phyloP scores from a whole-genome alignment of 2,888 invertebrate species.

The Hybos culiciformis region DNA sequence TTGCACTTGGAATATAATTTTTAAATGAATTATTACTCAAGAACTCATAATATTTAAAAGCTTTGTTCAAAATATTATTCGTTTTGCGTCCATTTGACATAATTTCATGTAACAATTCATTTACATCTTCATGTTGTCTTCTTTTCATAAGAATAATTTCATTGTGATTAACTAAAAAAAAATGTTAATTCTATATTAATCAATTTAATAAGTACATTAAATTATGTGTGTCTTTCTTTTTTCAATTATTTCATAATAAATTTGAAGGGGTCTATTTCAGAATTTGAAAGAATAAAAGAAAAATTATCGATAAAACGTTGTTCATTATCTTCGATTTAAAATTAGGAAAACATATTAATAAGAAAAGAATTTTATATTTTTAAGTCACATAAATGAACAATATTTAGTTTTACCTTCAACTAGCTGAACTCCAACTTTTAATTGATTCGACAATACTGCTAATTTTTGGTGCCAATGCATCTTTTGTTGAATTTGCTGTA shows the following conservation, averaged over 20 bases:
- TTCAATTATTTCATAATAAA: too few relatives aligned
- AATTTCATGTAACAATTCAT: conserved; percentile 28
- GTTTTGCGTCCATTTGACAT: conserved; percentile 22
- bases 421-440: conserved; percentile 28
- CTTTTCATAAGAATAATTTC: conserved; percentile 20
- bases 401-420: conserved; percentile 24
- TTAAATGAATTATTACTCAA: conserved; percentile 27
- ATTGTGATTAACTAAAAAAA: conserved; percentile 25
- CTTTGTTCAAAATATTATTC: conserved; percentile 21
- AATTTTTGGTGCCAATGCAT: conserved; percentile 30
- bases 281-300: too few relatives aligned
- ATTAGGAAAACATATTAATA: too few relatives aligned
- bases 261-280: too few relatives aligned
- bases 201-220: too few relatives aligned
- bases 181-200: neutral
- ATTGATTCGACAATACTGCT: conserved; percentile 24
- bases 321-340: too few relatives aligned
- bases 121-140: conserved; percentile 26
- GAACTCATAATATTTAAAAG: conserved; percentile 25
- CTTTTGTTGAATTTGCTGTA: conserved; percentile 30
- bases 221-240: too few relatives aligned
- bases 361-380: neutral
- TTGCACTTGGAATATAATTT: conserved; percentile 26
- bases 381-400: neutral
- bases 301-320: too few relatives aligned